Base-by-base conservation (phyloP, 2,113 vertebrate species). In the Scartelaos histophorus region DNA sequence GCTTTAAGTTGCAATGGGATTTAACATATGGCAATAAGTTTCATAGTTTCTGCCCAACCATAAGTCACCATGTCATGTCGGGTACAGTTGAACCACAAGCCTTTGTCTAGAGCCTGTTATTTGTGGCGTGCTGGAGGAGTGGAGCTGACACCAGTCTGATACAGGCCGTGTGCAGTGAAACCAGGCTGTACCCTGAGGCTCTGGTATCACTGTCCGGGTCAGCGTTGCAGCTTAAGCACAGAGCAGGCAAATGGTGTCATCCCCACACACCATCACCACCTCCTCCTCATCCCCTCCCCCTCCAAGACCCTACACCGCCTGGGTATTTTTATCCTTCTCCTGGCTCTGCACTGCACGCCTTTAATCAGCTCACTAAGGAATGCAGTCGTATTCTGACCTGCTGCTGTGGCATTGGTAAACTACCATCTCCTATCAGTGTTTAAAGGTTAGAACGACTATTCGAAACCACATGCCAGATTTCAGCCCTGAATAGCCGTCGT, bases 321-420 rank as follows among this genome's bases (percentile, higher is more conserved):
- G 83, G 84, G 71, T 90, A 91, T 91, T 90, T 90, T 82, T 89
- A 88, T 88, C 85, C 81, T 79, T 56, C 80, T 64, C 84, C 78
- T 84, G 75, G 75, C 61, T 80, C 83, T 70, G 81, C 71, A 82
- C 73, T 80, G 80, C 65, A 57, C 65, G 19, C 70, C 79, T 85
- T 82, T 86, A 82, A 87, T 87, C 80, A 78, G 78, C 80, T 90
- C 83, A 74, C 54, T 71, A 77, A 78, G 77, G 77, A 85, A 86
- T 88, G 83, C 72, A 53, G 76, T 58, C 53, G 76, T 72, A 82
- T 83, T 57, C 79, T 74, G 69, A 76, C 62, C 82, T 25, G 34
- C 17, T 77, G 82, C 51, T 11, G 51, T 80, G 73, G 71, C 73
- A 79, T 73, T 58, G 34, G 79, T 70, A 53, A 79, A 80, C 34